A percentile compares a stretch with the other conserved stretches of the same genome.
phyloP scores from a whole-genome alignment of 1,140 invertebrate species.

The Drosophila sp. region DNA sequence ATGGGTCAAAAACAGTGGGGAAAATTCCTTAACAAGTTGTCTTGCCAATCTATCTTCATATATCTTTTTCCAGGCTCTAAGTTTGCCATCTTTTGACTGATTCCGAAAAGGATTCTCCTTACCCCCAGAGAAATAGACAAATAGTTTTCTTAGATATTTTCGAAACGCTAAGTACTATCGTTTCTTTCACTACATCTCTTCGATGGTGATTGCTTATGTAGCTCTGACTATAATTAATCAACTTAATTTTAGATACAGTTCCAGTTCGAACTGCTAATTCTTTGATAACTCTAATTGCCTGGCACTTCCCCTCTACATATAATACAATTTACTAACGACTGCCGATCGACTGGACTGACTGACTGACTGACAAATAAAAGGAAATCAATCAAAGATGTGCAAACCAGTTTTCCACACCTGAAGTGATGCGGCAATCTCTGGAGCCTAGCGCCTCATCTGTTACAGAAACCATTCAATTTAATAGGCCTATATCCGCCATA shows the following conservation, averaged over 20 bases:
- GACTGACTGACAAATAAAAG: constrained; percentile 18
- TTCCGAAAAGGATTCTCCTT: too few relatives aligned
- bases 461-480: constrained; percentile 55
- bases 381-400: constrained; percentile 59
- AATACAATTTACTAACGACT: constrained; percentile 2
- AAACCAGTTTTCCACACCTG: constrained; percentile 31
- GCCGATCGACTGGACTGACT: not conserved
- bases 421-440: too few relatives aligned
- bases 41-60: too few relatives aligned
- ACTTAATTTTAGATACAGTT: constrained; percentile 36
- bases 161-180: too few relatives aligned
- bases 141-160: too few relatives aligned
- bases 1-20: too few relatives aligned
- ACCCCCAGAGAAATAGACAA: too few relatives aligned
- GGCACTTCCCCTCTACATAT: constrained; percentile 37
- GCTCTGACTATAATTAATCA: constrained; percentile 36
- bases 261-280: constrained; percentile 14
- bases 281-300: constrained; percentile 37
- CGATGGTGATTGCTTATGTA: not conserved
- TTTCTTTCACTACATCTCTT: too few relatives aligned
- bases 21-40: too few relatives aligned
- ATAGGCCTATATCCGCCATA: constrained; percentile 70
- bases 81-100: too few relatives aligned
- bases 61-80: too few relatives aligned
- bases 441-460: constrained; percentile 21